Evolutionary conservation across 2,113 vertebrate species (phyloP).

Genomic region (Mobula birostris): DNA sequence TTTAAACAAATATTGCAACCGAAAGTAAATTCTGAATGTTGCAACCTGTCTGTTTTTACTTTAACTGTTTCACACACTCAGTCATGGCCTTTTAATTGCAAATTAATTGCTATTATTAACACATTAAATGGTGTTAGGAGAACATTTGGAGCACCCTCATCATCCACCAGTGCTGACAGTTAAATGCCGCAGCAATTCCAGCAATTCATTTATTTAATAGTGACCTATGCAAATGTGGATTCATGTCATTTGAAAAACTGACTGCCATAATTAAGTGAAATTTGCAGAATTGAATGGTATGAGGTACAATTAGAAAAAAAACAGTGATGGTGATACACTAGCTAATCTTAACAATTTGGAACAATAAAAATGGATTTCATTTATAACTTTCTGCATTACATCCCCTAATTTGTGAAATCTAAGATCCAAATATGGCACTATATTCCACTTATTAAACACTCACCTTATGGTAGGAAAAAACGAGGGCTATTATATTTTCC

Average conservation of each 20-base stretch:
- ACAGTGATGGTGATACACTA: not conserved
- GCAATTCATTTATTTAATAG: constrained; percentile 85
- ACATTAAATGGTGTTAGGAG: constrained; percentile 84
- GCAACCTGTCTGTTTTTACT: constrained; percentile 61
- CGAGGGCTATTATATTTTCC: constrained; percentile 25
- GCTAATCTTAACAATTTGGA: constrained; percentile 34
- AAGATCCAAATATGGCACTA: not conserved
- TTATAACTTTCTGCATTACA: not conserved
- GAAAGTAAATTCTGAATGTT: constrained; percentile 4
- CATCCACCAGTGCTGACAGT: constrained; percentile 88
- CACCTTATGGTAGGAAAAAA: constrained; percentile 11
- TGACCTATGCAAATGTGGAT: constrained; percentile 87
- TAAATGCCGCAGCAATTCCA: constrained; percentile 83
- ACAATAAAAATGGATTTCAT: constrained; percentile 23
- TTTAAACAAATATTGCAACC: not conserved
- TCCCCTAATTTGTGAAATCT: constrained; percentile 24
- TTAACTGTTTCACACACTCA: constrained; percentile 80
- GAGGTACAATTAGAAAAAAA: constrained; percentile 73
- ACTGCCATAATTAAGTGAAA: constrained; percentile 84
- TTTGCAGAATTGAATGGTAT: constrained; percentile 74
- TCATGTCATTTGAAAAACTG: constrained; percentile 82
- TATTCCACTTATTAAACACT: constrained; percentile 30
- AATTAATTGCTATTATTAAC: constrained; percentile 92
- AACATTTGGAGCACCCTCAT: constrained; percentile 82
- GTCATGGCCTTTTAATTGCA: constrained; percentile 78